Base-by-base conservation (phyloP, 92 coral and sea anemone species). In the Phenganax stokvisi region DNA sequence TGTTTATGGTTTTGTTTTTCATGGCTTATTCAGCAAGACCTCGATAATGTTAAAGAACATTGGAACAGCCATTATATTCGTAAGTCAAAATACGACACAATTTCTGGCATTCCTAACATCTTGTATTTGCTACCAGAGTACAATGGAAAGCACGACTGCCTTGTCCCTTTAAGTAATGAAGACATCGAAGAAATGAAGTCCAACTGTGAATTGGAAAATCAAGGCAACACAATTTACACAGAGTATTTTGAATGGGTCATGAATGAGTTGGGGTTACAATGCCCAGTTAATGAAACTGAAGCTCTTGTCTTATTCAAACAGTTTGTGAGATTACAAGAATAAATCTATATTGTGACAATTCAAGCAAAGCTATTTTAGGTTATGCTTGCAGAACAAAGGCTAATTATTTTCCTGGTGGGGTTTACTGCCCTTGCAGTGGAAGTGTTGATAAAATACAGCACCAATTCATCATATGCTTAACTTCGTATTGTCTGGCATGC, bases 241-340 rank as follows among this genome's bases (percentile, higher is more conserved):
- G 70, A 64, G 70, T 64, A 64, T 64, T 64, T 64, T 64, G 70
- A 64, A 20, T 64, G 10, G 10, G 70, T 64, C 15, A 64, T 64
- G 70, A 7, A 64, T 64, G 70, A 64, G 72, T 1, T 66, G 9
- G 15, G 51, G 5, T 17, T 66, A 10, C 72, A 66, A 66, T 66
- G 72, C 72, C 72, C 72, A 27, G 0, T 66, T 25, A 66, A 66
- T 30, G 72, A 66, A 66, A 66, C 72, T 17, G 37, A 66, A 66
- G 72, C 51, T 66, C 72, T 66, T 30, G 7, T 25, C 31, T 30
- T 66, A 66, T 66, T 66, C 15, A 12, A 66, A 25, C 72, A 7
- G 12, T 66, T 66, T 66, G 72, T 66, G 37, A 51, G 31, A 27
- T 17, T 66, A 66, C 72, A 66, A 66, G 72, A 29, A 29, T 66